Percentiles rank a stretch among this genome's conserved stretches.
These are phyloP conservation scores for Agriopis marginaria DNA, from an alignment of 2,888 invertebrate genomes.

Conservation along the genomic window DNA sequence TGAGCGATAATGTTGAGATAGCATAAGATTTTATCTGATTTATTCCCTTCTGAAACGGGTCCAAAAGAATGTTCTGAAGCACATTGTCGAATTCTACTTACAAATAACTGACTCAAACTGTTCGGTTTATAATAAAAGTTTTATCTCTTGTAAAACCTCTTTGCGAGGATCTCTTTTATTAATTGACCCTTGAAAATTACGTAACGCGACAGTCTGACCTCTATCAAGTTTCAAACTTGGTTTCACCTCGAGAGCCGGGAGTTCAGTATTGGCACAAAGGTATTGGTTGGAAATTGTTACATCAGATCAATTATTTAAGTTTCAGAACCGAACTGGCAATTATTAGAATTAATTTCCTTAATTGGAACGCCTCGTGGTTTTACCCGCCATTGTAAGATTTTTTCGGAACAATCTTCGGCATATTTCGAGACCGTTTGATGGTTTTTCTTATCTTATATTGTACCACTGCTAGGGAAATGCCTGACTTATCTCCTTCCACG, in stretches of 20 bases:
- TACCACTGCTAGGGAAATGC: too few relatives aligned
- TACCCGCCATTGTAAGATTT: too few relatives aligned
- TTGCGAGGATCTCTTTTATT: not conserved
- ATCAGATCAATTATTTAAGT: not conserved
- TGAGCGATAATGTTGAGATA: not conserved
- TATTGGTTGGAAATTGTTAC: constrained; percentile 9
- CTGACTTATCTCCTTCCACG: too few relatives aligned
- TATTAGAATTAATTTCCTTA: not conserved
- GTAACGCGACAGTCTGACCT: constrained; percentile 26
- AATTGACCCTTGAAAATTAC: constrained; percentile 16
- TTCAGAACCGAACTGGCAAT: not conserved
- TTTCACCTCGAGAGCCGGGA: constrained; percentile 15
- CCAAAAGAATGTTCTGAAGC: constrained; percentile 7
- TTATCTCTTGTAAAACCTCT: constrained; percentile 7
- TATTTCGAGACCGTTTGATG: too few relatives aligned
- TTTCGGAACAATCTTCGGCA: too few relatives aligned
- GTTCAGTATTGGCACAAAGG: constrained; percentile 13
- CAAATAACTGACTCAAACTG: not conserved
- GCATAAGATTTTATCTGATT: constrained; percentile 5
- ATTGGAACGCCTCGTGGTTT: not conserved
- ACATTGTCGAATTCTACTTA: constrained; percentile 12
- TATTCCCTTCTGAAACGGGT: constrained; percentile 1
- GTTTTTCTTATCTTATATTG: too few relatives aligned
- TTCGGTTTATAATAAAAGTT: constrained; percentile 12
- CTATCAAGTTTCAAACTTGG: constrained; percentile 15